Evolutionary conservation across 1,140 invertebrate species (phyloP), one percentile per base, ranked within the genome.

Genomic region (Calephelis virginiensis): DNA sequence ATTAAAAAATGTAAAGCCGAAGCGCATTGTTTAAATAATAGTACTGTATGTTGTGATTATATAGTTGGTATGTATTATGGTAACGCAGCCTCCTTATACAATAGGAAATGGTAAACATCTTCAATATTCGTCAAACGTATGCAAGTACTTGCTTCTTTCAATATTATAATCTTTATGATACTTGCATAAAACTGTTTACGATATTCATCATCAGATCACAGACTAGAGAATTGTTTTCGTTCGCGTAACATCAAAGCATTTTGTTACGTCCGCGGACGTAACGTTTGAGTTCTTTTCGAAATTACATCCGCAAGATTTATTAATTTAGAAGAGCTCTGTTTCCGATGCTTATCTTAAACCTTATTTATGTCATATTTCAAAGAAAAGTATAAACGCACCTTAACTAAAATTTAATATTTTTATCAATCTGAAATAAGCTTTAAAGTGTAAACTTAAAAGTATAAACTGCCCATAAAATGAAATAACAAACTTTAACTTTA

Each of bases 211-310:
- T 59, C 4, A 59, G 12, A 59, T 59, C 56, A 37, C n/a, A 59
- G 56, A 59, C 28, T 59, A 59, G 56, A 37, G 37, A 40, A 59
- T 38, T 59, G 53, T 59, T 59, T 38, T 59, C 28, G 53, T 59
- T n/a, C n/a, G 10, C 28, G 53, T 38, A 38, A 38, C 53, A 38
- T 59, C 53, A 59, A 59, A 59, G 53, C 11, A 59, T 59, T 59
- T 37, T 37, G 53, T 37, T 37, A 59, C 10, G 12, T 59, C 53
- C 53, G 37, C 53, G 37, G 53, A 59, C 2, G 37, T 38, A 59
- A 59, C 53, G 53, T 59, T 59, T 59, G 28, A 59, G 53, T 59
- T 37, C 53, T 56, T 8, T 5, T 59, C 53, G 37, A 59, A 59
- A 12, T 56, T 56, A 56, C 14, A 56, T 59, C 53, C 14, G 28